Evolutionary conservation across 2,797 vertebrate genomes (phyloP), one percentile per base, ranked within the genome.

Genomic region (Salarias fasciatus): DNA sequence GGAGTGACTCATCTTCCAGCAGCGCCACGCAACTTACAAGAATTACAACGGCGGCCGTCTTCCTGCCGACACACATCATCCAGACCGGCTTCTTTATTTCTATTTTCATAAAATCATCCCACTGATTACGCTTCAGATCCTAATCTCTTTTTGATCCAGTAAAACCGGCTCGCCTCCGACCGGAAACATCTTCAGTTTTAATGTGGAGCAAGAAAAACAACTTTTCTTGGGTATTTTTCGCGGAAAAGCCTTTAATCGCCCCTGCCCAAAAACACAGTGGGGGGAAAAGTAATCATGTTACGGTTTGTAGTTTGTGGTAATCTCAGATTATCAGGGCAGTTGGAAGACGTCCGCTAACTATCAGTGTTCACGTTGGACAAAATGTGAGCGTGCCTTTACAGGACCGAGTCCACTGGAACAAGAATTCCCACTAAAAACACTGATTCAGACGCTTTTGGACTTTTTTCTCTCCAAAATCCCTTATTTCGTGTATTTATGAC

Each of bases 221-320:
- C 0, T 2, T 3, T 2, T 3, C 38, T 50, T 53, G 38, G 48
- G 48, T 56, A 58, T 49, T 74, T 52, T 29, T 1, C 2, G 33
- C 18, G 24, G n/a, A 15, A 63, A 68, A 75, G 67, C 42, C 35
- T 82, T 74, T 75, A 77, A 82, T 83, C 72, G 24, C 55, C 56
- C 5, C n/a, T 36, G 59, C 60, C 54, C 12, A 13, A 63, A 73
- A 69, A 71, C 2, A 12, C 14, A 44, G 36, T 44, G 24, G 52
- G 37, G 79, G 58, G 79, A 78, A 71, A 83, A 86, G 81, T 66
- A 36, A 70, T 75, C 80, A 43, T 79, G 86, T 85, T 50, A 31
- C 29, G 53, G 61, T 80, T 69, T 44, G 70, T n/a, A 56, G 61
- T 80, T 69, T 41, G 70, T n/a, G 14, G 42, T 82, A 85, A 89